A percentile compares a stretch with the other conserved stretches of the same genome.
Evolutionary conservation across 2,113 vertebrate genomes (phyloP).

Genomic region (Amblyornis subalaris): DNA sequence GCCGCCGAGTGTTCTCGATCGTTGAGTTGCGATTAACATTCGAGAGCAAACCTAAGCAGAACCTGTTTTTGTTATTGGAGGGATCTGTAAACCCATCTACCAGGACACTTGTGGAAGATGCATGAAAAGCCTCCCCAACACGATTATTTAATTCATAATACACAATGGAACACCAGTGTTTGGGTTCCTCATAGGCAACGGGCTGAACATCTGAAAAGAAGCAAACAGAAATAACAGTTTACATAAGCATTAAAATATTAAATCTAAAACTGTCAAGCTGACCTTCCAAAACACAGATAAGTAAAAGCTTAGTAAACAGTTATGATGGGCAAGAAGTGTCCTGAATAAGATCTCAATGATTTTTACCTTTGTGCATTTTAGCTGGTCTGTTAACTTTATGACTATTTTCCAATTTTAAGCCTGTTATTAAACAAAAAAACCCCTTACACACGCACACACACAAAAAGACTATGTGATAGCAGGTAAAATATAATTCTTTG

Average conservation of each 20-base stretch:
- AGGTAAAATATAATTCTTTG: background rate
- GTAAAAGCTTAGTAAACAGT: background rate
- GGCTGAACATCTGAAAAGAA: constrained; percentile 89
- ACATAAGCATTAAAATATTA: background rate
- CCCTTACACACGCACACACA: background rate
- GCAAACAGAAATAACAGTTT: background rate
- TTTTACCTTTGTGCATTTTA: background rate
- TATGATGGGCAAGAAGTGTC: background rate
- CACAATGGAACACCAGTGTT: constrained; percentile 98
- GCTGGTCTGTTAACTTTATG: rapidly evolving
- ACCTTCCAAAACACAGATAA: background rate
- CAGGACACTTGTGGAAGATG: constrained; percentile 93
- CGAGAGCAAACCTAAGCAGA: constrained; percentile 93
- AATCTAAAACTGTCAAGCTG: background rate
- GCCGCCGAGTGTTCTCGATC: constrained; percentile 92
- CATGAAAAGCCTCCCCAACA: constrained; percentile 94
- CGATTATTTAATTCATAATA: constrained; percentile 96
- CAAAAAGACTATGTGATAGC: background rate
- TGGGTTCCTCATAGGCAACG: constrained; percentile 94
- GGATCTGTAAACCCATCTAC: constrained; percentile 97
- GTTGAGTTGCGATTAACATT: constrained; percentile 97
- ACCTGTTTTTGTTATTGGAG: constrained; percentile 96
- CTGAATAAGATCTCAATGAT: background rate
- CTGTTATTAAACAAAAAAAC: background rate
- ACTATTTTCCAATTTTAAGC: background rate